Conservation (phyloP, 2,113 vertebrate species). For the Sus scrofa region DNA sequence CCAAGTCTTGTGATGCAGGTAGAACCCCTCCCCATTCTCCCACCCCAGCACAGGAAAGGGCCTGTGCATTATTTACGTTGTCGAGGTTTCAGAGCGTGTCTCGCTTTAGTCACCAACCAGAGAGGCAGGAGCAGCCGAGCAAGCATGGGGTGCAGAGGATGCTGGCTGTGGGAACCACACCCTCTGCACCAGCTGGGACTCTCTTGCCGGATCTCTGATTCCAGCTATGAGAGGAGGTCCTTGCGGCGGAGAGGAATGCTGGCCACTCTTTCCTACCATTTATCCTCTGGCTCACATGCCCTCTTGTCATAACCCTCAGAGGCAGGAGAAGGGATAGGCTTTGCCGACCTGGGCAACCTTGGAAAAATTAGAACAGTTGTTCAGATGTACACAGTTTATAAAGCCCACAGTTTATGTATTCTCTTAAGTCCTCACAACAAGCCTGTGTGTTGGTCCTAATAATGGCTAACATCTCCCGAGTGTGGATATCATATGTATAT, state of each 20-base stretch:
- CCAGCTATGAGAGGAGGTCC: background rate
- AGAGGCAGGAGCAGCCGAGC: background rate
- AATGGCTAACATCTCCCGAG: background rate
- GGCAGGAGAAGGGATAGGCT: background rate
- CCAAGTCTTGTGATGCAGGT: constrained; percentile 47
- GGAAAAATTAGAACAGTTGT: background rate
- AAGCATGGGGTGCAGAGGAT: background rate
- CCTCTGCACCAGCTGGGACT: background rate
- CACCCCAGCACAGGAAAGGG: constrained; percentile 75
- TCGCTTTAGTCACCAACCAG: constrained; percentile 16
- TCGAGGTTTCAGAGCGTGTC: constrained; percentile 27
- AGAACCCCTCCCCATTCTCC: constrained; percentile 55
- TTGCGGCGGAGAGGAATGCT: background rate
- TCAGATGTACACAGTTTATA: background rate
- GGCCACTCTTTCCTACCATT: background rate
- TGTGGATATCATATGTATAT: background rate
- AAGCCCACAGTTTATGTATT: background rate
- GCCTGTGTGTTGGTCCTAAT: background rate
- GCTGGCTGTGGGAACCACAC: background rate
- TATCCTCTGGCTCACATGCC: background rate
- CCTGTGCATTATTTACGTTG: constrained; percentile 70
- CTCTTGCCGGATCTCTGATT: background rate
- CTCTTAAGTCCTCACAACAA: constrained; percentile 45
- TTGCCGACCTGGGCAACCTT: background rate
- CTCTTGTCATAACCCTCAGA: background rate